Evolutionary conservation across 2,113 vertebrate genomes (phyloP).

Genomic region (Pteronura brasiliensis): DNA sequence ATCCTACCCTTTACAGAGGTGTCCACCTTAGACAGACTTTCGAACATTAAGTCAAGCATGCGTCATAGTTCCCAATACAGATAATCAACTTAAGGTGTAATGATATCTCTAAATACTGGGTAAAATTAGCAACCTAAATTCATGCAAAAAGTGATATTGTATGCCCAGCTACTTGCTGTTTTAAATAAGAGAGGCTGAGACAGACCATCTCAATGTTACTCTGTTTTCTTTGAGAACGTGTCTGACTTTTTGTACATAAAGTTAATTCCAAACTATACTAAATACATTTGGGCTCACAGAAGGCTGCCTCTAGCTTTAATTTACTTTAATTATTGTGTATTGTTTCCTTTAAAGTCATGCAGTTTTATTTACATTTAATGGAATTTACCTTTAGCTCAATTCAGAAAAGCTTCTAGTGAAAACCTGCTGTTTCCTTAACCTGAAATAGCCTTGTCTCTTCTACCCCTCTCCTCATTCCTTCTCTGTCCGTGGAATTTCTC

Average conservation of each 20-base stretch:
- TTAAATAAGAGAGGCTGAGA: background rate
- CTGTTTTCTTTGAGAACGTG: background rate
- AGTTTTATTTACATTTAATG: conserved; percentile 56
- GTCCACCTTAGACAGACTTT: background rate
- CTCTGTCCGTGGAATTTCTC: background rate
- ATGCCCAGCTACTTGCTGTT: background rate
- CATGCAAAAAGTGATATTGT: background rate
- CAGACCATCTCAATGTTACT: background rate
- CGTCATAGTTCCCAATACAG: background rate
- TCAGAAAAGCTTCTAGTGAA: background rate
- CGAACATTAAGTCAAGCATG: background rate
- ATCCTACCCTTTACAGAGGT: background rate
- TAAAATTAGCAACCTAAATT: background rate
- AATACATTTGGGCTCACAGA: conserved; percentile 29
- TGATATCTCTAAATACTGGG: background rate
- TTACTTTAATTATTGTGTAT: conserved; percentile 23
- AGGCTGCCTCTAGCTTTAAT: conserved; percentile 41
- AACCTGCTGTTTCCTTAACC: background rate
- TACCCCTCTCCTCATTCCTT: background rate
- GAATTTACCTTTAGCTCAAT: conserved; percentile 31
- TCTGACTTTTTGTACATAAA: background rate
- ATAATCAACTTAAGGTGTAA: background rate
- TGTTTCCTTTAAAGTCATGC: background rate
- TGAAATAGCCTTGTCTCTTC: background rate
- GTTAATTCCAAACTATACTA: conserved; percentile 45